Evolutionary conservation across 1,140 invertebrate genomes (phyloP).

Genomic region (Scylla paramamosain): DNA sequence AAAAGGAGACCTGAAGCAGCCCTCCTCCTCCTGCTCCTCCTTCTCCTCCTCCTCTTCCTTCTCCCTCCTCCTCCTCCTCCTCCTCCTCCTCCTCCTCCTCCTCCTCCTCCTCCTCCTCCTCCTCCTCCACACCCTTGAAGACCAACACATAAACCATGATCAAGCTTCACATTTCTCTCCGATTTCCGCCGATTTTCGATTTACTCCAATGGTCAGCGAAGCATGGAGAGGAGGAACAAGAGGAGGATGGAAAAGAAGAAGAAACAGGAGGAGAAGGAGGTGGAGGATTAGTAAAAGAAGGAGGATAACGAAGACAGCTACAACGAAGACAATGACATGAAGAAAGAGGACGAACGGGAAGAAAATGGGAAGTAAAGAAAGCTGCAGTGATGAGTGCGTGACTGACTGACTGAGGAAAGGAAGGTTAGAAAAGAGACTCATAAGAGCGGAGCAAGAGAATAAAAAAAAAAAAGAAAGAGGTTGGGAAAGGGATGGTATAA

Average conservation of each 20-base stretch:
- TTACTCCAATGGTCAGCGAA: neutral
- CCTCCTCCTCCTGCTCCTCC: neutral
- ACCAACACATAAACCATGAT: slow-evolving; percentile 40
- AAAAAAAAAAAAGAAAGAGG: too few species aligned
- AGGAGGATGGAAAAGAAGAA: neutral
- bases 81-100: neutral
- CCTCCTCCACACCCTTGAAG: neutral
- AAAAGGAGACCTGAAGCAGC: neutral
- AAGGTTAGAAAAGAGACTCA: too few species aligned
- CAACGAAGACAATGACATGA: neutral
- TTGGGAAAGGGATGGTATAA: too few species aligned
- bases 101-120: neutral
- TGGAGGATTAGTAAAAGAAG: neutral
- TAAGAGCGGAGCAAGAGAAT: too few species aligned
- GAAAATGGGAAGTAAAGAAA: too few species aligned
- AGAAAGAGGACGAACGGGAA: neutral
- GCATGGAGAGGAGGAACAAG: neutral
- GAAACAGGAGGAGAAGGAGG: too few species aligned
- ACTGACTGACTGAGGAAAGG: too few species aligned
- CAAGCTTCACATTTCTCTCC: slow-evolving; percentile 10
- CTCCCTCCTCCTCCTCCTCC: neutral
- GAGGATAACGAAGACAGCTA: neutral
- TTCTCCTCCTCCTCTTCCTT: neutral
- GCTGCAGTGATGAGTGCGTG: too few species aligned
- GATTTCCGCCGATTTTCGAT: slow-evolving; percentile 4